A percentile compares a stretch with the other conserved stretches of the same genome.
Evolutionary conservation across 2,797 vertebrate species (phyloP).

Genomic region (Pangasius krempfi): DNA sequence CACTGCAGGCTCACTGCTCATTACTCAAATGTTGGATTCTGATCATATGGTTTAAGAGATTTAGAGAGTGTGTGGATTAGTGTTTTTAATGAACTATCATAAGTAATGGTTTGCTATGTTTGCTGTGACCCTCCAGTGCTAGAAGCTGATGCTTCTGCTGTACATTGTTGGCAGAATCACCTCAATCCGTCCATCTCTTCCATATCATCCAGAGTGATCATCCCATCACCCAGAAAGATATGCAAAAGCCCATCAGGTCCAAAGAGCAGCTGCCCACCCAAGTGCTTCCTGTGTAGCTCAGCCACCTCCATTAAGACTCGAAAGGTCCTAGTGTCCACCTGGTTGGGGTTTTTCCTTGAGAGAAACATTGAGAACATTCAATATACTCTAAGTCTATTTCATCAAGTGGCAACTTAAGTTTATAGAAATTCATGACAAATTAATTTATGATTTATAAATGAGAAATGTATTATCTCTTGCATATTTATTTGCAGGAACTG

Average conservation of each 20-base stretch:
- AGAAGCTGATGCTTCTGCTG: background rate
- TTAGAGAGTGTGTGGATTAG: background rate
- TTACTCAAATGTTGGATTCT: background rate
- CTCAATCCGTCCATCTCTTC: slow-evolving; percentile 99
- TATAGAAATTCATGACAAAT: background rate
- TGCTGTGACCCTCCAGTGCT: background rate
- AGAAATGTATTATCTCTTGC: background rate
- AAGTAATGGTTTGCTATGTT: background rate
- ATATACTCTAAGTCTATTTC: background rate
- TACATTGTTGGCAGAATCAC: slow-evolving; percentile 70
- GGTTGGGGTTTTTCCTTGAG: slow-evolving; percentile 92
- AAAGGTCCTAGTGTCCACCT: slow-evolving; percentile 88
- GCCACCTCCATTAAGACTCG: slow-evolving; percentile 94
- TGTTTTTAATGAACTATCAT: background rate
- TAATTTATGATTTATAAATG: background rate
- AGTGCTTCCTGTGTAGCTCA: slow-evolving; percentile 93
- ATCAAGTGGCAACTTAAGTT: background rate
- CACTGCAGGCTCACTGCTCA: background rate
- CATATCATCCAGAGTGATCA: slow-evolving; percentile 99
- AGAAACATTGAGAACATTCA: slow-evolving; percentile 6
- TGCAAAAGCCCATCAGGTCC: slow-evolving; percentile 91
- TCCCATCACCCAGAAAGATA: slow-evolving; percentile 94
- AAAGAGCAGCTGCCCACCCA: slow-evolving; percentile 94
- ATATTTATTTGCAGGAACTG: background rate
- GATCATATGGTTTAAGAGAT: background rate